phyloP scores from a whole-genome alignment of 2,797 vertebrate genomes.

The Pachyuromys duprasi region DNA sequence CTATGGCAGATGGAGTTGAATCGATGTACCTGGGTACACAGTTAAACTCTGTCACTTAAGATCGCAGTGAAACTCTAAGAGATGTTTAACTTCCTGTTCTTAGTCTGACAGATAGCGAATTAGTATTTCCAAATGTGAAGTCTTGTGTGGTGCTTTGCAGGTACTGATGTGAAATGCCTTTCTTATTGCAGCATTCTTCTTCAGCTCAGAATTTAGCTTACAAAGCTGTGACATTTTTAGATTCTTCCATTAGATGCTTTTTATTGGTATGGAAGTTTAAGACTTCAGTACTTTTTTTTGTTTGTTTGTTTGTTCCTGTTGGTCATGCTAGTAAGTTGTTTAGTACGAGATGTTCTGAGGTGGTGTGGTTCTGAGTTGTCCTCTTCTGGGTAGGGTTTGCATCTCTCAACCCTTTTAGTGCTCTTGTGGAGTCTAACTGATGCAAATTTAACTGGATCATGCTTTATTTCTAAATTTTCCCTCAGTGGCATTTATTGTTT shows the following conservation, averaged over 20 bases:
- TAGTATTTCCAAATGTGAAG: constrained; percentile 32
- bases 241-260: background rate
- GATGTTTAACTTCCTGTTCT: background rate
- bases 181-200: background rate
- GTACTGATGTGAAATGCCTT: background rate
- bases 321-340: background rate
- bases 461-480: background rate
- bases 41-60: constrained; percentile 13
- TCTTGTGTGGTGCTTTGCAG: background rate
- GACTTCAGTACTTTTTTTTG: background rate
- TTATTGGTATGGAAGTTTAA: constrained; percentile 7
- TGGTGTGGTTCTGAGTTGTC: no score
- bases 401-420: background rate
- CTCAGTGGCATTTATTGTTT: background rate
- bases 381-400: background rate
- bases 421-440: background rate
- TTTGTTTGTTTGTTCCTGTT: background rate
- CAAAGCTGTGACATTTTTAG: constrained; percentile 13
- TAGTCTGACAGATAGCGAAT: background rate
- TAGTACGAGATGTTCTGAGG: background rate
- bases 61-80: background rate
- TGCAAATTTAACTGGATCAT: background rate
- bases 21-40: background rate
- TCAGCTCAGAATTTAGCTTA: constrained; percentile 26
- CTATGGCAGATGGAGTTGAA: background rate